Evolutionary conservation across 2,888 invertebrate species (phyloP).

Genomic region (Acronicta aceris): DNA sequence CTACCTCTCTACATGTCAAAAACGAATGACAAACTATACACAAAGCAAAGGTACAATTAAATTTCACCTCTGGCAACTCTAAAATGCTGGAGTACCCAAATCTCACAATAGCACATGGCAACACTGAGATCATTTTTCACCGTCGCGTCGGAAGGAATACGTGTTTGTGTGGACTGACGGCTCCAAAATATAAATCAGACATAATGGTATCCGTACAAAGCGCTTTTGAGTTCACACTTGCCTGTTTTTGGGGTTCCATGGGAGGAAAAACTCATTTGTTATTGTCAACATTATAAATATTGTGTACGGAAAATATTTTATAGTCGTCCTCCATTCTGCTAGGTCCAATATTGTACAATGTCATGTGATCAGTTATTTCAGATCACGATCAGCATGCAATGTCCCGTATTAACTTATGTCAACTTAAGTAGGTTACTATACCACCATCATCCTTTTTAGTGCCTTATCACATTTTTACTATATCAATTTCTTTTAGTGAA

Average conservation of each 20-base stretch:
- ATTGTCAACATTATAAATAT: conserved; percentile 48
- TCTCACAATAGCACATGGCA: conserved; percentile 52
- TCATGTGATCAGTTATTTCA: not conserved
- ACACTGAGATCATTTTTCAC: conserved; percentile 75
- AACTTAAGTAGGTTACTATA: no score
- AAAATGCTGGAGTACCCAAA: conserved; percentile 41
- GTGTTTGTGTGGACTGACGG: conserved; percentile 74
- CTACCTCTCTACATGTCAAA: conserved; percentile 3
- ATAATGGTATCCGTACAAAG: conserved; percentile 56
- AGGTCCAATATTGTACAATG: not conserved
- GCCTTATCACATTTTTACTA: no score
- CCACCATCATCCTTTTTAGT: no score
- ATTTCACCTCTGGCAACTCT: conserved; percentile 48
- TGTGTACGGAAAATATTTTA: conserved; percentile 37
- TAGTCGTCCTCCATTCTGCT: not conserved
- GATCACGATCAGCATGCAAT: no score
- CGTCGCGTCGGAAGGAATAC: conserved; percentile 58
- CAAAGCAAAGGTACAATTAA: conserved; percentile 47
- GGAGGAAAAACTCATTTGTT: conserved; percentile 43
- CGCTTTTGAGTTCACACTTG: conserved; percentile 51
- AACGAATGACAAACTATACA: conserved; percentile 22
- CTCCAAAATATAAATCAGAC: conserved; percentile 73
- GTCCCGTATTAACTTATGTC: no score
- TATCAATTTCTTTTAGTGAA: no score
- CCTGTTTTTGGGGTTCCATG: conserved; percentile 42